These are phyloP conservation scores for Venturia canescens DNA, from an alignment of 1,140 invertebrate genomes.

Conservation along the genomic window DNA sequence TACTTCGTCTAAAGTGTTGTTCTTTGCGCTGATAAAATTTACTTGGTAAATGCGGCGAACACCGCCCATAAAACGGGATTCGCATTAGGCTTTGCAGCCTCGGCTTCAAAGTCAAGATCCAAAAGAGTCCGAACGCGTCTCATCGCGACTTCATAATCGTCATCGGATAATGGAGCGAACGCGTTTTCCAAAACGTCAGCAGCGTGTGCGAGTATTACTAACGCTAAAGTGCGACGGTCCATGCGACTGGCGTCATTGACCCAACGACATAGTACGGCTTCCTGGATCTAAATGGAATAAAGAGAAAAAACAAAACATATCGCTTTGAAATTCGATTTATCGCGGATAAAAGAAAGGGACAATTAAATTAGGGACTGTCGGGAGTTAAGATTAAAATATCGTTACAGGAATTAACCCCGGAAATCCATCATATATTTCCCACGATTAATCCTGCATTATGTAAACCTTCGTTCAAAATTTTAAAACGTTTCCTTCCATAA, in stretches of 20 bases:
- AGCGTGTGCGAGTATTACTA: constrained; percentile 97
- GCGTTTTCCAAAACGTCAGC: constrained; percentile 99
- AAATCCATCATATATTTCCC: no score
- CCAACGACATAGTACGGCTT: constrained; percentile 96
- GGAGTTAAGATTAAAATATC: no score
- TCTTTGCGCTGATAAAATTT: constrained; percentile 65
- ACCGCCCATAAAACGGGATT: constrained; percentile 99
- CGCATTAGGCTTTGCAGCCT: constrained; percentile 90
- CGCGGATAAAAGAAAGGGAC: constrained; percentile 4
- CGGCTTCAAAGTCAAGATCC: constrained; percentile 97
- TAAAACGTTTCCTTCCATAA: no score
- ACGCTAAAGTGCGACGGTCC: constrained; percentile 94
- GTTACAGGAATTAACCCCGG: no score
- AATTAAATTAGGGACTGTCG: no score
- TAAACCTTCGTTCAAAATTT: no score
- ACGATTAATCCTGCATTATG: no score
- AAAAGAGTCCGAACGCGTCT: constrained; percentile 96
- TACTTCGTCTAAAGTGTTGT: constrained; percentile 12
- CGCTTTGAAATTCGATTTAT: no score
- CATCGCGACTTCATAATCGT: constrained; percentile 99
- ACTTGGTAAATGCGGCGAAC: constrained; percentile 98
- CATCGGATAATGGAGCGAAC: constrained; percentile 98
- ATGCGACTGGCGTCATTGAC: constrained; percentile 98
- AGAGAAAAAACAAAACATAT: constrained; percentile 3
- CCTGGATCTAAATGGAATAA: constrained; percentile 87